Percentiles rank a stretch among this genome's conserved stretches.
phyloP scores from a whole-genome alignment of 2,797 vertebrate genomes.

The Myripristis murdjan region DNA sequence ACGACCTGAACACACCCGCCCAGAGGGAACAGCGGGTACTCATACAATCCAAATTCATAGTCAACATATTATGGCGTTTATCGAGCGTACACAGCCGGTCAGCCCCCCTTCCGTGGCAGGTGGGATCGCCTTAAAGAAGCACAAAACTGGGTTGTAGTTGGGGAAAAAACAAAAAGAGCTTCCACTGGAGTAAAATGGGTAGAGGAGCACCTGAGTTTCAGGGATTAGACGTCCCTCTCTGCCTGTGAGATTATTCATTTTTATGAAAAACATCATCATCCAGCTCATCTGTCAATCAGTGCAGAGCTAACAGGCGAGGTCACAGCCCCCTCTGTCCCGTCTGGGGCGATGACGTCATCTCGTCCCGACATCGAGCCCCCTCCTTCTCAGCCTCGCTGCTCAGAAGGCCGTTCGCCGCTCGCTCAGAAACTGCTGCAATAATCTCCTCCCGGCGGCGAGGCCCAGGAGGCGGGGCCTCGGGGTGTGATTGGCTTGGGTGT shows the following conservation, averaged over 20 bases:
- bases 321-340: not conserved
- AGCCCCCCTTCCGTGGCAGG: not conserved
- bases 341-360: not conserved
- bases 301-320: not conserved
- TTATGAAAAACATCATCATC: not conserved
- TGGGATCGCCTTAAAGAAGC: not conserved
- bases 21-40: not conserved
- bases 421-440: constrained; percentile 88
- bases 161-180: too few species aligned
- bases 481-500: constrained; percentile 70
- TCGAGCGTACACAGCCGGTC: not conserved
- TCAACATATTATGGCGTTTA: too few species aligned
- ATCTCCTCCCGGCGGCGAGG: constrained; percentile 79
- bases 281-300: not conserved
- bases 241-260: not conserved
- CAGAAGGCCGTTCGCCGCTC: constrained; percentile 33
- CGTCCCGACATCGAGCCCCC: not conserved
- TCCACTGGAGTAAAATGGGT: too few species aligned
- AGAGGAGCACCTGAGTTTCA: too few species aligned
- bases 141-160: not conserved
- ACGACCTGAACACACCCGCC: not conserved
- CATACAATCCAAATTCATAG: not conserved
- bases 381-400: not conserved
- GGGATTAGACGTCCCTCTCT: not conserved
- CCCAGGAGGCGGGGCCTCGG: constrained; percentile 49